phyloP scores from a whole-genome alignment of 2,888 invertebrate genomes.

The Limnephilus auricula region DNA sequence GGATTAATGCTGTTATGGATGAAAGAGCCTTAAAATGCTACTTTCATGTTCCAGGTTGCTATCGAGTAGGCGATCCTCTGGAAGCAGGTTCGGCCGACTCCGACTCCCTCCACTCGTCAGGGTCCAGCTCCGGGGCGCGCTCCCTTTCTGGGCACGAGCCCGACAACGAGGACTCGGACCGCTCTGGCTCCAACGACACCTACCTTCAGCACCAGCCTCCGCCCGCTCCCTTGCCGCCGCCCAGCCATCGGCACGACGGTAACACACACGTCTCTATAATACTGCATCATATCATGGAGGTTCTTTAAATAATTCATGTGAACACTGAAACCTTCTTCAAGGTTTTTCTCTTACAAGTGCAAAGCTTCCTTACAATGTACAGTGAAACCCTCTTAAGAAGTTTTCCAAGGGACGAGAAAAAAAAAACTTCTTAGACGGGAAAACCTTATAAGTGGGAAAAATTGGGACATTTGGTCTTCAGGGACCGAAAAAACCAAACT shows the following conservation, averaged over 20 bases:
- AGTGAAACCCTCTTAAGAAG: no score
- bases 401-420: no score
- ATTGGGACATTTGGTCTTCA: no score
- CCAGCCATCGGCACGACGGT: constrained; percentile 51
- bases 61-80: constrained; percentile 83
- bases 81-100: constrained; percentile 79
- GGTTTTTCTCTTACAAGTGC: no score
- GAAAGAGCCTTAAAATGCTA: not conserved
- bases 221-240: constrained; percentile 58
- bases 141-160: constrained; percentile 85
- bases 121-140: constrained; percentile 81
- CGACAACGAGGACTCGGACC: constrained; percentile 87
- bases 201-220: constrained; percentile 81
- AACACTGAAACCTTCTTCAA: no score
- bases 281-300: no score
- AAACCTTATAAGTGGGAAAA: no score
- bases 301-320: not conserved
- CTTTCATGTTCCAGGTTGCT: constrained; percentile 76
- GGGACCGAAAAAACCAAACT: no score
- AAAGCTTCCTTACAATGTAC: no score
- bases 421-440: no score
- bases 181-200: constrained; percentile 80
- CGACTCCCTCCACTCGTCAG: constrained; percentile 84
- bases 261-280: not conserved
- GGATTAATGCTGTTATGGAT: not conserved